Percentiles rank a stretch among this genome's conserved stretches.
phyloP scores from a whole-genome alignment of 2,113 vertebrate species.

The Hemiscyllium ocellatum region DNA sequence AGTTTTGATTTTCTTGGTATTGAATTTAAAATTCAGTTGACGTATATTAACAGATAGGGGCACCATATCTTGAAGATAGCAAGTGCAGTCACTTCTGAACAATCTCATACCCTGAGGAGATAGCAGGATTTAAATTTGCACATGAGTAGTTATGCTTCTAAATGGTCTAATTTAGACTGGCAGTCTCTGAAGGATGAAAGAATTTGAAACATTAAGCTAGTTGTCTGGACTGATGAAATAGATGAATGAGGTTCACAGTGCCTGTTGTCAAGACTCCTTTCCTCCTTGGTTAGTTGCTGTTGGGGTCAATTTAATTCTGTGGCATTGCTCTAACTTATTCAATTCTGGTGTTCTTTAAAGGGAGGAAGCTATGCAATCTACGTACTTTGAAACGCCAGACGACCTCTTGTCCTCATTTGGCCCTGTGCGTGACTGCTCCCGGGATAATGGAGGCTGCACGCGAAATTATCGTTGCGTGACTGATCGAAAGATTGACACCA shows the following conservation, averaged over 20 bases:
- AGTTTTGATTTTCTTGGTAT: not conserved
- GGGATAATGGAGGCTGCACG: conserved; percentile 90
- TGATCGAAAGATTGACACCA: conserved; percentile 84
- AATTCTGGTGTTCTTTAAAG: conserved; percentile 50
- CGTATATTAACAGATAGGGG: not conserved
- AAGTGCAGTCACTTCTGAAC: not conserved
- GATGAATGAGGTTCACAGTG: not conserved
- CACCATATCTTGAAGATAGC: not conserved
- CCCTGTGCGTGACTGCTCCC: conserved; percentile 86
- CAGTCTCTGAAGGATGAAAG: not conserved
- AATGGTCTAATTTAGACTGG: conserved; percentile 22
- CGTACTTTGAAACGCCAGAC: conserved; percentile 92
- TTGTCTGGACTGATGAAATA: conserved; percentile 3
- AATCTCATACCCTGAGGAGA: not conserved
- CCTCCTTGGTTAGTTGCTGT: not conserved
- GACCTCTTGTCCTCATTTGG: conserved; percentile 92
- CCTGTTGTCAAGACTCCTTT: not conserved
- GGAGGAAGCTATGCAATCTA: conserved; percentile 94
- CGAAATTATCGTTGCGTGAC: conserved; percentile 96
- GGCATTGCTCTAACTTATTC: not conserved
- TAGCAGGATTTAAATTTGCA: not conserved
- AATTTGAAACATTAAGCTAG: conserved; percentile 17
- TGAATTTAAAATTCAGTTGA: not conserved
- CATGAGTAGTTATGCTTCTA: not conserved
- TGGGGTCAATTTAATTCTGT: not conserved